phyloP scores from a whole-genome alignment of 2,797 vertebrate species.

The Coranthus polyacanthus region DNA sequence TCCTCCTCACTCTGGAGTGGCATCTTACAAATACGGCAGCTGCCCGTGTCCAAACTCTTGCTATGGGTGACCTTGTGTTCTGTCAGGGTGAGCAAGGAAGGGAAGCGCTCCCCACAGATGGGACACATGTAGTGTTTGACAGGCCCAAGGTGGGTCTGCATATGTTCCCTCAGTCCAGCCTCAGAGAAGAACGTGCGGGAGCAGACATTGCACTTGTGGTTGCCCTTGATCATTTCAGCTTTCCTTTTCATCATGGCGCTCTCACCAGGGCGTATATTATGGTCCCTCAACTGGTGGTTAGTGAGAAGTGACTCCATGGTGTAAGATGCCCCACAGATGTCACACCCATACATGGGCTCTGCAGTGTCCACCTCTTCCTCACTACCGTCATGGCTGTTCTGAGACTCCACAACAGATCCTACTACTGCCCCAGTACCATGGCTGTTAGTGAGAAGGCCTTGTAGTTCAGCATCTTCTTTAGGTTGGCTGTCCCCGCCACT shows the following conservation, averaged over 20 bases:
- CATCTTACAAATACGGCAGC: constrained; percentile 99
- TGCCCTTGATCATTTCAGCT: constrained; percentile 98
- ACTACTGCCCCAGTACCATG: constrained; percentile 78
- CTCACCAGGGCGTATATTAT: constrained; percentile 97
- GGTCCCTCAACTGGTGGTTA: constrained; percentile 98
- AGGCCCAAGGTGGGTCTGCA: constrained; percentile 99
- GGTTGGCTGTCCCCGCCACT: constrained; percentile 86
- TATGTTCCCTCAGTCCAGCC: constrained; percentile 96
- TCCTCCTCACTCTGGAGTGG: constrained; percentile 97
- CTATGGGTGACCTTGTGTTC: constrained; percentile 99
- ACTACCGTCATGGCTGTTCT: constrained; percentile 94
- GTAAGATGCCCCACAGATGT: constrained; percentile 98
- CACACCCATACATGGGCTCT: constrained; percentile 96
- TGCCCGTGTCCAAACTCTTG: constrained; percentile 98
- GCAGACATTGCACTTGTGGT: constrained; percentile 98
- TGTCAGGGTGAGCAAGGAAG: constrained; percentile 97
- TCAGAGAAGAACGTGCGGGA: constrained; percentile 99
- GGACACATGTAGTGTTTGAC: constrained; percentile 99
- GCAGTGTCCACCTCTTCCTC: constrained; percentile 96
- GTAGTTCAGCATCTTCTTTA: constrained; percentile 95
- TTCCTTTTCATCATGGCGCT: constrained; percentile 96
- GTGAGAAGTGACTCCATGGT: constrained; percentile 98
- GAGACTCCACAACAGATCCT: constrained; percentile 85
- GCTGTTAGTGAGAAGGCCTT: constrained; percentile 92
- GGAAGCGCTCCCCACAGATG: constrained; percentile 98